Percentiles rank a stretch among this genome's conserved stretches.
These are phyloP conservation scores for Caradrina kadenii DNA, from an alignment of 2,888 invertebrate genomes.

Conservation along the genomic window DNA sequence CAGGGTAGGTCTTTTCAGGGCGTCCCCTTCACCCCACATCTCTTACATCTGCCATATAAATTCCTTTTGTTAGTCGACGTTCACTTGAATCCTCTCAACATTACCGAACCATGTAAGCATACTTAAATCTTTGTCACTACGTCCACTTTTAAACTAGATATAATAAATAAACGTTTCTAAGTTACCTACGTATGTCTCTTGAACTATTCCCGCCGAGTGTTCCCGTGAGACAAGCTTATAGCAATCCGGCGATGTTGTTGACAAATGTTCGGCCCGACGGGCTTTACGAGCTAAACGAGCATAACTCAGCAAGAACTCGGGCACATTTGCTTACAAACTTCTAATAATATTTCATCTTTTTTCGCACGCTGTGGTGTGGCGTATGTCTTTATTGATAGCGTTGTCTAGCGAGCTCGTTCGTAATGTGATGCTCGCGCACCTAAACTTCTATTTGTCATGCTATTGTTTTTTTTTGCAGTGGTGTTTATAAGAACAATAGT, in stretches of 20 bases:
- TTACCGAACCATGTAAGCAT: too few relatives aligned
- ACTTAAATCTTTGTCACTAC: too few relatives aligned
- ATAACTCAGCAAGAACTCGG: conserved; percentile 46
- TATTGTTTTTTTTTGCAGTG: background rate
- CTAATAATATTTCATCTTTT: conserved; percentile 59
- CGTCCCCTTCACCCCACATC: too few relatives aligned
- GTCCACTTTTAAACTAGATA: too few relatives aligned
- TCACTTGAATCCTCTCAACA: too few relatives aligned
- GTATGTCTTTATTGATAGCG: conserved; percentile 51
- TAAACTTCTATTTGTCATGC: background rate
- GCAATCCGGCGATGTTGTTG: conserved; percentile 57
- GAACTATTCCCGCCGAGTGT: conserved; percentile 41
- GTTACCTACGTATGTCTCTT: conserved; percentile 29
- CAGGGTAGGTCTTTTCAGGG: too few relatives aligned
- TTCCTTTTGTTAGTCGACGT: too few relatives aligned
- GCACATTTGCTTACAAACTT: conserved; percentile 62
- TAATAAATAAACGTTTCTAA: background rate
- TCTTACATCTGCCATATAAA: too few relatives aligned
- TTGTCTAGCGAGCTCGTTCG: conserved; percentile 32
- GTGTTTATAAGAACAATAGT: too few relatives aligned
- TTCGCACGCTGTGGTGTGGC: conserved; percentile 19
- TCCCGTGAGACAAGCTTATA: conserved; percentile 59
- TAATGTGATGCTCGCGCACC: conserved; percentile 2
- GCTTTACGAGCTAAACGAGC: conserved; percentile 46
- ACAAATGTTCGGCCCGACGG: conserved; percentile 58